A percentile compares a stretch with the other conserved stretches of the same genome.
Evolutionary conservation across 2,888 invertebrate genomes (phyloP).

Genomic region (Brachyptera putata): DNA sequence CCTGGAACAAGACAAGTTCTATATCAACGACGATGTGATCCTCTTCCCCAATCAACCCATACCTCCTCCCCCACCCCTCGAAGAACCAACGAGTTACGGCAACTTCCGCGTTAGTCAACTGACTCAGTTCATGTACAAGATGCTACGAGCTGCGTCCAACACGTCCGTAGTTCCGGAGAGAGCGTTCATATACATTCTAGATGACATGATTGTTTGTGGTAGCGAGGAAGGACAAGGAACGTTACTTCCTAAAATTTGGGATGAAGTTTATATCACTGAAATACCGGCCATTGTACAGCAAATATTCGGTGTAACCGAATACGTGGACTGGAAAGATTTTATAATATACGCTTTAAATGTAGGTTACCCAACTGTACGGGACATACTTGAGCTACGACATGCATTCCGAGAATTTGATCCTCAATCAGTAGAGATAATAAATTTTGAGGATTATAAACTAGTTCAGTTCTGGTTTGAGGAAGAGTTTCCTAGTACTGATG

Average conservation of each 20-base stretch:
- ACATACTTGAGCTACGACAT: conserved; percentile 51
- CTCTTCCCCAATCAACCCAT: conserved; percentile 36
- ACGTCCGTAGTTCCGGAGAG: too few relatives aligned
- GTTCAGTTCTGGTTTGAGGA: conserved; percentile 47
- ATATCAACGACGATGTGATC: conserved; percentile 49
- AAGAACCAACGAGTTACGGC: conserved; percentile 28
- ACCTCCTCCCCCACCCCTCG: conserved; percentile 34
- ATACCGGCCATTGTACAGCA: conserved; percentile 46
- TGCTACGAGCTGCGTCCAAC: conserved; percentile 41
- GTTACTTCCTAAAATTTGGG: conserved; percentile 46
- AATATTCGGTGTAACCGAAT: conserved; percentile 54
- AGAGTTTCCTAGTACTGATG: conserved; percentile 31
- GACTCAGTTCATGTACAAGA: conserved; percentile 34
- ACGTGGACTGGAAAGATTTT: conserved; percentile 64
- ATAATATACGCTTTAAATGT: conserved; percentile 56
- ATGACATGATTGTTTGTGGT: conserved; percentile 52
- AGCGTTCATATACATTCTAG: conserved; percentile 50
- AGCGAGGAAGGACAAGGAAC: conserved; percentile 46
- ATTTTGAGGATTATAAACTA: conserved; percentile 41
- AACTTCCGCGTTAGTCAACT: conserved; percentile 42
- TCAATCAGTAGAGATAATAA: conserved; percentile 42
- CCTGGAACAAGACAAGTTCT: conserved; percentile 50
- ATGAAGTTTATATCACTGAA: conserved; percentile 46
- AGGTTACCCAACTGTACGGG: conserved; percentile 51
- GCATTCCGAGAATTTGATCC: conserved; percentile 50